phyloP scores from a whole-genome alignment of 2,888 invertebrate genomes.

The Machimus atricapillus region DNA sequence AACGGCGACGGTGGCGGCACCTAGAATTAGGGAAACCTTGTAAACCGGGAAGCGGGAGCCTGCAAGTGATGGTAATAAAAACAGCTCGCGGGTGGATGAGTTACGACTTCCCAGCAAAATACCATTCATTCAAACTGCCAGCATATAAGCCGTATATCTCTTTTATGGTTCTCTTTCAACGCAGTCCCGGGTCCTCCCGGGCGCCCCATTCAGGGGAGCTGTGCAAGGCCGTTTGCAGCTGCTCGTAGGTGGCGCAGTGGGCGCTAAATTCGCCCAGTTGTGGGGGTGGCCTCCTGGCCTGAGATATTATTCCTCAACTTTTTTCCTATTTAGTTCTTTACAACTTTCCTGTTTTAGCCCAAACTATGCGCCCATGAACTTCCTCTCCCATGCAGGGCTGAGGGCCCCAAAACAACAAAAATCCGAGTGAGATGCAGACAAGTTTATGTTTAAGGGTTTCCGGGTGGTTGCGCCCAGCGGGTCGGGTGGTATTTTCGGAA shows the following conservation, averaged over 20 bases:
- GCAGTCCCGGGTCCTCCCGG: neutral
- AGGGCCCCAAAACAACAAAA: neutral
- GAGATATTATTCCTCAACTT: constrained; percentile 30
- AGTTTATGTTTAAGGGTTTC: constrained; percentile 42
- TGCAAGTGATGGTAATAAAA: constrained; percentile 36
- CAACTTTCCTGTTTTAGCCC: constrained; percentile 18
- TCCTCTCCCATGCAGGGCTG: neutral
- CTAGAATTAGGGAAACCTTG: neutral
- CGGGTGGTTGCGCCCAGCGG: constrained; percentile 22
- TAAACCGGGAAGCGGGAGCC: neutral
- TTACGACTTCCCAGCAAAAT: constrained; percentile 38
- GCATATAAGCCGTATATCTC: constrained; percentile 40
- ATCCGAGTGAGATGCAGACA: constrained; percentile 37
- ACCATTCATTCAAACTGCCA: constrained; percentile 42
- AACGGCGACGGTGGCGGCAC: neutral
- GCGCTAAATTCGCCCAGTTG: neutral
- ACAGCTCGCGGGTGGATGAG: constrained; percentile 41
- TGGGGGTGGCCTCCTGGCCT: neutral
- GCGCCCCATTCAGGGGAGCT: neutral
- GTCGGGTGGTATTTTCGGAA: constrained; percentile 44
- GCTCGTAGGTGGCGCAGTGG: neutral
- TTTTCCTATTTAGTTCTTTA: constrained; percentile 24
- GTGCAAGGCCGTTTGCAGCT: constrained; percentile 16
- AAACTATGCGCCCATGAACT: neutral
- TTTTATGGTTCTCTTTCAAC: constrained; percentile 38